A percentile compares a stretch with the other conserved stretches of the same genome.
Conservation (phyloP, 2,888 invertebrate genomes). For the Protodeltote pygarga region DNA sequence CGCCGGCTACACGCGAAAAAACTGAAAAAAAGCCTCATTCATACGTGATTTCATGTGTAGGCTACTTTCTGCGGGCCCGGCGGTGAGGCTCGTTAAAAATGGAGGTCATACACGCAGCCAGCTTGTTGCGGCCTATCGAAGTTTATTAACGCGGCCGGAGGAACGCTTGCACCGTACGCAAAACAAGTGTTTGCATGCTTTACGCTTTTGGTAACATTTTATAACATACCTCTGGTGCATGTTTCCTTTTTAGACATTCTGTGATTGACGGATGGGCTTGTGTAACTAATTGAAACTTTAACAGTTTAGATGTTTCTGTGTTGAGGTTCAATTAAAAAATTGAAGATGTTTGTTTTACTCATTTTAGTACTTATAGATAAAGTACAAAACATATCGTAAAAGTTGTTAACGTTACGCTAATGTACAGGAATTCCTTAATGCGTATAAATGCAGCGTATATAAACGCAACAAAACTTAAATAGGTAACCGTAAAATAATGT, state of each 20-base stretch:
- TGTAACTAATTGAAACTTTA: too few species aligned
- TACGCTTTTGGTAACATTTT: slow-evolving; percentile 32
- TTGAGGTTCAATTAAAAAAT: neutral
- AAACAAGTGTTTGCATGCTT: slow-evolving; percentile 67
- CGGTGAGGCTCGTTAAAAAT: slow-evolving; percentile 85
- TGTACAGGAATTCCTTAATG: too few species aligned
- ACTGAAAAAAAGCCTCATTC: slow-evolving; percentile 85
- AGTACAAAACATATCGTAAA: too few species aligned
- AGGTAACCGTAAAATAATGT: too few species aligned
- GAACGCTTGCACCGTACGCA: slow-evolving; percentile 63
- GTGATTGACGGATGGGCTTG: too few species aligned
- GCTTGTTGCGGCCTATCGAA: slow-evolving; percentile 83
- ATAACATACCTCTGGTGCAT: slow-evolving; percentile 9
- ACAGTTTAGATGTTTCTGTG: too few species aligned
- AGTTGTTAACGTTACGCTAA: too few species aligned
- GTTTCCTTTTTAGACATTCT: slow-evolving; percentile 8
- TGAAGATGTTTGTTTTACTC: too few species aligned
- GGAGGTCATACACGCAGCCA: slow-evolving; percentile 76
- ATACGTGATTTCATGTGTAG: slow-evolving; percentile 86
- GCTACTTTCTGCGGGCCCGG: slow-evolving; percentile 84
- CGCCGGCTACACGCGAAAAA: slow-evolving; percentile 82
- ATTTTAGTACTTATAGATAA: too few species aligned
- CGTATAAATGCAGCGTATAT: too few species aligned
- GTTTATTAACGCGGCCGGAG: slow-evolving; percentile 80
- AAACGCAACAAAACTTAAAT: too few species aligned